Conservation (phyloP, 2,113 vertebrate genomes). For the Morone saxatilis region DNA sequence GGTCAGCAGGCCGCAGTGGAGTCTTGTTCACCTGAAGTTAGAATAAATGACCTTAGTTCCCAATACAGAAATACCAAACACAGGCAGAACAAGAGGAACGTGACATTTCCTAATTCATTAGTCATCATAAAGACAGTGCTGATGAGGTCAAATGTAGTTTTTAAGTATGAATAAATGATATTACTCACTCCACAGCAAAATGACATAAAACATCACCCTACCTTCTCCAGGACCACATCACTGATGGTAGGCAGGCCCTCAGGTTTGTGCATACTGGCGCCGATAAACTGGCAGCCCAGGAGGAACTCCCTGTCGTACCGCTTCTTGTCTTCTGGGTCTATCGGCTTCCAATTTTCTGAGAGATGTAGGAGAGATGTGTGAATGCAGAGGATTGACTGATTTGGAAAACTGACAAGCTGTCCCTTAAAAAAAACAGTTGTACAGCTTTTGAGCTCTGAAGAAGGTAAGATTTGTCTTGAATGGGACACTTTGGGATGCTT, state of each 20-base stretch:
- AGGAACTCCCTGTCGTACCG: conserved; percentile 95
- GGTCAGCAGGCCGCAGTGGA: conserved; percentile 89
- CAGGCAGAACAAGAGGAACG: not conserved
- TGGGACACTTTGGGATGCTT: not conserved
- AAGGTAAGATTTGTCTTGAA: not conserved
- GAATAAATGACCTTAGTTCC: not conserved
- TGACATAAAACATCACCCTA: conserved; percentile 54
- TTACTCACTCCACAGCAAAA: not conserved
- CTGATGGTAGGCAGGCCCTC: conserved; percentile 94
- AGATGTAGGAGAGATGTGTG: conserved; percentile 41
- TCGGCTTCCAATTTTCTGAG: conserved; percentile 94
- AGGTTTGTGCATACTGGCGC: conserved; percentile 95
- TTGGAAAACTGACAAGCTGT: too few species aligned
- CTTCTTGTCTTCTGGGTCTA: conserved; percentile 96
- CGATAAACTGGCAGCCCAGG: conserved; percentile 93
- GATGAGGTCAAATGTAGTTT: not conserved
- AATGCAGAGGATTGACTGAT: not conserved
- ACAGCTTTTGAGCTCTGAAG: not conserved
- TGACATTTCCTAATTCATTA: not conserved
- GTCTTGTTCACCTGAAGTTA: conserved; percentile 91
- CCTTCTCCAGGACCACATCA: conserved; percentile 96
- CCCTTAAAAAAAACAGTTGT: not conserved
- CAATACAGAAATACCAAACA: not conserved
- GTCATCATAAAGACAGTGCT: not conserved
- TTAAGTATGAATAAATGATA: not conserved